Percentiles rank a stretch among this genome's conserved stretches.
These are phyloP conservation scores for Sussaba pulchella DNA, from an alignment of 2,888 invertebrate genomes.

Conservation along the genomic window DNA sequence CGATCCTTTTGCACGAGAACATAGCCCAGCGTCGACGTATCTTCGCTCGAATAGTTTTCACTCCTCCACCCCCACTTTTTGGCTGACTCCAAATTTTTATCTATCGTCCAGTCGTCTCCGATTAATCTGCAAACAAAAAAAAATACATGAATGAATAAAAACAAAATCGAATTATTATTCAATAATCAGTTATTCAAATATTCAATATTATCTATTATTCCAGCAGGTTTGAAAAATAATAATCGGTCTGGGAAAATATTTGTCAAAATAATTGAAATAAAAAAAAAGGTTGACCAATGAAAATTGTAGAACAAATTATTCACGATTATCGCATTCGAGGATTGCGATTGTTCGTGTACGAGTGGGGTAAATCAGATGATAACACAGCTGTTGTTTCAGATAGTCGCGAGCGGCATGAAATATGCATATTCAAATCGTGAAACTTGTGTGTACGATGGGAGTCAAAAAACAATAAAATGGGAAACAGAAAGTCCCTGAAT, in stretches of 20 bases:
- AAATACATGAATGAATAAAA: background rate
- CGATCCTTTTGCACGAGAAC: conserved; percentile 68
- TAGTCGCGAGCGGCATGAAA: background rate
- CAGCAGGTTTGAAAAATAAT: no score
- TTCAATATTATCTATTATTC: no score
- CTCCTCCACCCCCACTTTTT: background rate
- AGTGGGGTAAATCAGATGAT: background rate
- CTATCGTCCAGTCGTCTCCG: background rate
- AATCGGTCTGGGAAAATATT: no score
- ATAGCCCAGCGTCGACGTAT: conserved; percentile 63
- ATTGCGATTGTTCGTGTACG: background rate
- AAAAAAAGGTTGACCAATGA: no score
- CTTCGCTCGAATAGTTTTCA: conserved; percentile 3
- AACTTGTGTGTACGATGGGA: background rate
- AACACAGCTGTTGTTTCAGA: background rate
- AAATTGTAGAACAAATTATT: no score
- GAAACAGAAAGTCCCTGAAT: no score
- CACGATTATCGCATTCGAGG: background rate
- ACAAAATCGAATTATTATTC: background rate
- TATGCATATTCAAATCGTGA: background rate
- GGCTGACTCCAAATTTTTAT: no score
- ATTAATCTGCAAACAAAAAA: conserved; percentile 44
- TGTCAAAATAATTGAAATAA: no score
- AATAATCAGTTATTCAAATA: no score
- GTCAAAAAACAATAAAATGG: no score